These are phyloP conservation scores for Pipistrellus nathusii DNA, from an alignment of 2,797 vertebrate species.

Conservation along the genomic window DNA sequence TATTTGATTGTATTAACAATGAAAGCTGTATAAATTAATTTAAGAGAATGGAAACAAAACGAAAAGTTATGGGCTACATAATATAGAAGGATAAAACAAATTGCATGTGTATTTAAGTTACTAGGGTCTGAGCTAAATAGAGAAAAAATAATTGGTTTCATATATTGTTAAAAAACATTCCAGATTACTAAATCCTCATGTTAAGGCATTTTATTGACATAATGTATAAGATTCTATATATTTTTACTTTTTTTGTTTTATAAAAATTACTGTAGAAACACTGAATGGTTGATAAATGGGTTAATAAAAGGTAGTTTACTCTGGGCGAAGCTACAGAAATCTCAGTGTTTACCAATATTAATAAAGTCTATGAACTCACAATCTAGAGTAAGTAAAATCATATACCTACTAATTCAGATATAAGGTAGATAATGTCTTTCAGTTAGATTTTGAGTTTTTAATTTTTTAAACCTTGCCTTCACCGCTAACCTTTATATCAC, in stretches of 20 bases:
- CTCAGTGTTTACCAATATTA: not conserved
- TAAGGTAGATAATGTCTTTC: not conserved
- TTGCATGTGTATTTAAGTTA: not conserved
- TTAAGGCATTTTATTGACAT: not conserved
- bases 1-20: constrained; percentile 3
- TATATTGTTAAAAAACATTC: not conserved
- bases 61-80: not conserved
- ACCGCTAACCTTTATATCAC: not conserved
- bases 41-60: constrained; percentile 14
- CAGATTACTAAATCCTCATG: not conserved
- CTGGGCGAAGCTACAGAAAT: not conserved
- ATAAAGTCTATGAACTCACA: not conserved
- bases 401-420: not conserved
- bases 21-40: constrained; percentile 3
- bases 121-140: not conserved
- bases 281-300: not conserved
- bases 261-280: not conserved
- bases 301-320: not conserved
- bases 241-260: not conserved
- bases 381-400: not conserved
- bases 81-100: not conserved
- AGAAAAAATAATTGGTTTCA: not conserved
- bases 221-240: not conserved
- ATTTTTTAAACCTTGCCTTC: not conserved
- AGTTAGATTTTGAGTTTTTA: not conserved